Evolutionary conservation across 2,113 vertebrate species (phyloP), one percentile per base, ranked within the genome.

Genomic region (Erythrocebus patas): DNA sequence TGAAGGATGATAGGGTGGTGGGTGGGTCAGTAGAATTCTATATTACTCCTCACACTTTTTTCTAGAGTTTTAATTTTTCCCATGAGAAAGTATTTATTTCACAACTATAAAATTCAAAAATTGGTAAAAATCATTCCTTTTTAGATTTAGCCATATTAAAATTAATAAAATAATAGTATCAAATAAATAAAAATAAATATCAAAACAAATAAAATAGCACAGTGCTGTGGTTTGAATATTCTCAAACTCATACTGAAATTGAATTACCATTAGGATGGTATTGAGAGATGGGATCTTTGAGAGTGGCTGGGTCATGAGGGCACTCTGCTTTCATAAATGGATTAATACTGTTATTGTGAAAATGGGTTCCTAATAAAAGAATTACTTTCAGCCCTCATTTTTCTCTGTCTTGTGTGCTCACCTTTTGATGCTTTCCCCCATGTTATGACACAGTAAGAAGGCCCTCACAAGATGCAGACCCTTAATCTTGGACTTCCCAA

Each of bases 81-180:
- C 8, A n/a, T 48, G 22, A 89, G 17, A 72, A 57, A 91, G 13
- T 40, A 80, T 73, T 89, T 43, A 32, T 88, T 84, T 93, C 61
- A 96, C 18, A 80, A 40, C 84, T 59, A 91, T 2, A 96, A 82
- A 91, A 68, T 50, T 89, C 7, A 92, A 95, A 83, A 78, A 90
- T 68, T 20, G 43, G 22, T 70, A 91, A 61, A 90, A 78, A 64
- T 80, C 6, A 78, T 40, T 75, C 38, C 84, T 78, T 64, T 45
- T 61, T 68, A 88, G 70, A 66, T 35, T 91, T 96, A 73, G 30
- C 32, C 1, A 13, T 91, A 64, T 91, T 95, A 75, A 95, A 79
- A 95, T 50, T 50, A 50, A 50, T 50, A 50, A 50, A 50, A 50
- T 50, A 50, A 50, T 50, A 50, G 14, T 50, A 14, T 13, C 48